These are phyloP conservation scores for Trichomalopsis sarcophagae DNA, from an alignment of 1,140 invertebrate species.

Conservation along the genomic window DNA sequence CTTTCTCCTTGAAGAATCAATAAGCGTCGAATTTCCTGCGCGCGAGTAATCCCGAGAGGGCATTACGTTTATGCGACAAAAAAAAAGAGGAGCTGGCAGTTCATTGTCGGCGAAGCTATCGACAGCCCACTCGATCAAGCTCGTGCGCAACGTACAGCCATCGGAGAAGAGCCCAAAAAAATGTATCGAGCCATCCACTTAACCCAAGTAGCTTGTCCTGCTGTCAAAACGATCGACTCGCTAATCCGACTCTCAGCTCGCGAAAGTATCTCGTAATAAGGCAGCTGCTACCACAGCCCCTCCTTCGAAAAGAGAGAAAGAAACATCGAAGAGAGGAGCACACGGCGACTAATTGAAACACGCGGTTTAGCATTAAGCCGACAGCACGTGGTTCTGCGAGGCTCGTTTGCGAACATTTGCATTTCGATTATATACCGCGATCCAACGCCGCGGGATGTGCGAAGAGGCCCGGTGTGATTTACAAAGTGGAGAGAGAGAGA, in stretches of 20 bases:
- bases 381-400: background rate
- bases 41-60: no score
- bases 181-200: background rate
- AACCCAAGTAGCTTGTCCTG: background rate
- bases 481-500: background rate
- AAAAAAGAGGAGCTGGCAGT: background rate
- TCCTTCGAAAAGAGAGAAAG: background rate
- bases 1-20: background rate
- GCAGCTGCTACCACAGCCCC: background rate
- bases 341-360: background rate
- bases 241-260: background rate
- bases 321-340: background rate
- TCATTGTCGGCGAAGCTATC: background rate
- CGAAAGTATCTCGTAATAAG: conserved; percentile 1
- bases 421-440: background rate
- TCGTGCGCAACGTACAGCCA: no score
- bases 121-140: background rate
- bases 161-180: background rate
- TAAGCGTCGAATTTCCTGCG: background rate
- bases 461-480: background rate
- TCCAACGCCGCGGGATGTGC: background rate
- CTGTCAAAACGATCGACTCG: background rate
- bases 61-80: background rate
- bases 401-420: background rate
- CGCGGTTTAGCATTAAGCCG: background rate